These are phyloP conservation scores for Cremastobaeus sp. DNA, from an alignment of 2,888 invertebrate species.

Conservation along the genomic window DNA sequence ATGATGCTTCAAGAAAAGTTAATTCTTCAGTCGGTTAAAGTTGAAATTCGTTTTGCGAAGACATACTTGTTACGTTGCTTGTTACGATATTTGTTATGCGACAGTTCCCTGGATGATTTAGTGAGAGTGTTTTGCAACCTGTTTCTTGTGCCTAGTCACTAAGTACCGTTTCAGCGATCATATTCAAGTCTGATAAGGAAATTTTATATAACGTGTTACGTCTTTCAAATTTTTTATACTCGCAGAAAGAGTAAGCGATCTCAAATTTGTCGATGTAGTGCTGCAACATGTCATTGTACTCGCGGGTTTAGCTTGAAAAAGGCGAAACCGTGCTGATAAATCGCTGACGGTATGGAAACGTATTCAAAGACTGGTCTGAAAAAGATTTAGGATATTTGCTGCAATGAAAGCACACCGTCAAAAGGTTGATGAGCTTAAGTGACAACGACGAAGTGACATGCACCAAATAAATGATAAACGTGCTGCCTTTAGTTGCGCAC, in stretches of 20 bases:
- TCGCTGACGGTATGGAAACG: slow-evolving; percentile 23
- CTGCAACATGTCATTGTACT: too few relatives aligned
- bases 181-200: neutral
- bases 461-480: slow-evolving; percentile 9
- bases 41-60: neutral
- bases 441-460: slow-evolving; percentile 11
- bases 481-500: neutral
- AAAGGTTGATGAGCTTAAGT: slow-evolving; percentile 1
- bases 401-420: slow-evolving; percentile 41
- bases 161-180: neutral
- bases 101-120: slow-evolving; percentile 23
- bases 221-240: slow-evolving; percentile 23
- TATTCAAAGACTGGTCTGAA: slow-evolving; percentile 11
- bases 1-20: too few relatives aligned
- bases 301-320: slow-evolving; percentile 5
- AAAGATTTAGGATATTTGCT: too few relatives aligned
- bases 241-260: too few relatives aligned
- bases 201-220: slow-evolving; percentile 41
- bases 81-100: slow-evolving; percentile 20
- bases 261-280: too few relatives aligned
- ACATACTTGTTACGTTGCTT: slow-evolving; percentile 28
- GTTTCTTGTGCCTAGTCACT: neutral
- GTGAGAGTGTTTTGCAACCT: slow-evolving; percentile 24
- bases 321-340: slow-evolving; percentile 10
- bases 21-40: too few relatives aligned